These are phyloP conservation scores for Peromyscus melanophrys DNA, from an alignment of 2,797 vertebrate genomes.

Conservation along the genomic window DNA sequence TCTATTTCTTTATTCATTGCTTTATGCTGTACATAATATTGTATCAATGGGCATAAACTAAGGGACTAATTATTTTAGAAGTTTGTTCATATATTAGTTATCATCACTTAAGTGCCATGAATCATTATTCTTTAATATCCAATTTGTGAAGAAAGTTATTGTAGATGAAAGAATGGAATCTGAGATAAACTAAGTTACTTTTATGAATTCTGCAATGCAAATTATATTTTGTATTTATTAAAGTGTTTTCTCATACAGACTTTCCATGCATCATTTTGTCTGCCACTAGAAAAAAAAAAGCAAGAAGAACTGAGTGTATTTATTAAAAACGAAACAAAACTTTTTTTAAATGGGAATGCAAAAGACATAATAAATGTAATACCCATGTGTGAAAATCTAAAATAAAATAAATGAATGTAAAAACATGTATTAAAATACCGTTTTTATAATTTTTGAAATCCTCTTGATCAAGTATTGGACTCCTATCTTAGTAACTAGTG, in stretches of 20 bases:
- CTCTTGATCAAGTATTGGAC: rapidly evolving
- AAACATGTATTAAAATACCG: not conserved
- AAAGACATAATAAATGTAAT: not conserved
- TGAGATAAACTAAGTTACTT: not conserved
- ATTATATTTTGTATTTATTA: not conserved
- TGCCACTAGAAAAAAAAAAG: not conserved
- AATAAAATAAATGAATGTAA: no score
- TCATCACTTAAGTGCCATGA: not conserved
- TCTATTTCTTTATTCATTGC: not conserved
- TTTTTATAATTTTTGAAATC: not conserved
- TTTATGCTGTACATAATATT: not conserved
- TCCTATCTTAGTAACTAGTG: not conserved
- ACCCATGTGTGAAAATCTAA: not conserved
- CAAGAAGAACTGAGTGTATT: not conserved
- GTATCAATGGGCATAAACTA: not conserved
- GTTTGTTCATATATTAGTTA: not conserved
- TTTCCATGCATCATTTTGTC: not conserved
- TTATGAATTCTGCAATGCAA: not conserved
- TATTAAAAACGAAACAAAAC: not conserved
- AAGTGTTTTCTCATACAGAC: not conserved
- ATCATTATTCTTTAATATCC: not conserved
- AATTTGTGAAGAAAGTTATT: not conserved
- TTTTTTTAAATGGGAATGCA: not conserved
- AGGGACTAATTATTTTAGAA: not conserved
- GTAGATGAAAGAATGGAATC: not conserved